These are phyloP conservation scores for Saguinus midas DNA, from an alignment of 2,113 vertebrate genomes.

Conservation along the genomic window DNA sequence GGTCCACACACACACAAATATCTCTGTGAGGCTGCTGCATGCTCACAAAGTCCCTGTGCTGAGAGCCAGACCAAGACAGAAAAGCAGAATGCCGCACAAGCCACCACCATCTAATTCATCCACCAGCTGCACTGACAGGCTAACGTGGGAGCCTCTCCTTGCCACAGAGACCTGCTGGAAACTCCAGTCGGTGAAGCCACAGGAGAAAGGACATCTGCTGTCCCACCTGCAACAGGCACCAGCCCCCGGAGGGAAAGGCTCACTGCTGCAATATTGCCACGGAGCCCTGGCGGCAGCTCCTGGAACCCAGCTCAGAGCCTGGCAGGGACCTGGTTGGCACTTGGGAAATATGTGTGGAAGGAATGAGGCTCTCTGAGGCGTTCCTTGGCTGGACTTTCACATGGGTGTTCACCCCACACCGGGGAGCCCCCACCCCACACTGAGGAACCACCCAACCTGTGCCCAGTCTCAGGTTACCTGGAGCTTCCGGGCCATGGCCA, in stretches of 20 bases:
- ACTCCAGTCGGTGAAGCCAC: rapidly evolving
- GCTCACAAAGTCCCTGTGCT: rapidly evolving
- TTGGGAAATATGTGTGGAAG: rapidly evolving
- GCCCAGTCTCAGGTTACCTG: constrained; percentile 85
- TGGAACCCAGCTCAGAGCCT: too few relatives aligned
- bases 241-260: not conserved
- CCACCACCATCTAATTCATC: rapidly evolving
- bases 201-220: rapidly evolving
- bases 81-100: not conserved
- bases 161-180: rapidly evolving
- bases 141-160: rapidly evolving
- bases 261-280: not conserved
- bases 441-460: not conserved
- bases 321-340: rapidly evolving
- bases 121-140: rapidly evolving
- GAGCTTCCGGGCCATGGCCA: constrained; percentile 93
- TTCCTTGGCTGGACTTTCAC: rapidly evolving
- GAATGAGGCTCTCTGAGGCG: not conserved
- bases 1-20: rapidly evolving
- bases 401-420: rapidly evolving
- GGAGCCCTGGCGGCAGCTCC: too few relatives aligned
- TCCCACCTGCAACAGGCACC: rapidly evolving
- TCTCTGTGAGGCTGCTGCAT: too few relatives aligned
- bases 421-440: rapidly evolving
- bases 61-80: rapidly evolving